Conservation (phyloP, 2,888 invertebrate genomes). For the Agrochola macilenta region DNA sequence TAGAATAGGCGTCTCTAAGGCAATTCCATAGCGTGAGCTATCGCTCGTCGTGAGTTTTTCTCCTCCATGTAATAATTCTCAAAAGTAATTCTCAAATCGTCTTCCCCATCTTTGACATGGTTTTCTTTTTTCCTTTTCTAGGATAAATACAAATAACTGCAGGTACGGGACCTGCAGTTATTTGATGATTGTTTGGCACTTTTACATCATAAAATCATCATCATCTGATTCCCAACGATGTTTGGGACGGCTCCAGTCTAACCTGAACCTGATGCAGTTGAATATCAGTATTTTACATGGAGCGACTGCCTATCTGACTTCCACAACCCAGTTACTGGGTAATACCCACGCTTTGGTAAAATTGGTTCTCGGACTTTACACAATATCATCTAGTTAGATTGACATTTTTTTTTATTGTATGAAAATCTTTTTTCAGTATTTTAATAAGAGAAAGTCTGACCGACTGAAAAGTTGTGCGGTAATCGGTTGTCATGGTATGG, state of each 20-base stretch:
- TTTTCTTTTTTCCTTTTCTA: no score
- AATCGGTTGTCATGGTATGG: not conserved
- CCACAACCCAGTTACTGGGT: not conserved
- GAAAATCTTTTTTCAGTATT: not conserved
- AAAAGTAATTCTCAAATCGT: no score
- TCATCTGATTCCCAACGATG: no score
- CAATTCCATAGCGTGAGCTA: no score
- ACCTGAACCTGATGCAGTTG: not conserved
- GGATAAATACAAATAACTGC: not conserved
- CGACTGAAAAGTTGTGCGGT: not conserved
- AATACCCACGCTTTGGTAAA: not conserved
- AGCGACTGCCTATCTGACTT: no score
- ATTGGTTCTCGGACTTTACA: not conserved
- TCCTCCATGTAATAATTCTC: no score
- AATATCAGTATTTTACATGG: not conserved
- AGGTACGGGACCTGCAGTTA: no score
- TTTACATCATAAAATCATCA: not conserved
- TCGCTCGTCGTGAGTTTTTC: no score
- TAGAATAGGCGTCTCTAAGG: no score
- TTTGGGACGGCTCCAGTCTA: not conserved
- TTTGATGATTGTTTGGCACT: not conserved
- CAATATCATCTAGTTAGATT: not conserved
- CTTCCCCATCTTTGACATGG: no score
- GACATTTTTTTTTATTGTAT: not conserved
- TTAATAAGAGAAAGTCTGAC: not conserved